Base-by-base conservation (phyloP, 2,888 invertebrate genomes). In the Leptopilina drosophilae region DNA sequence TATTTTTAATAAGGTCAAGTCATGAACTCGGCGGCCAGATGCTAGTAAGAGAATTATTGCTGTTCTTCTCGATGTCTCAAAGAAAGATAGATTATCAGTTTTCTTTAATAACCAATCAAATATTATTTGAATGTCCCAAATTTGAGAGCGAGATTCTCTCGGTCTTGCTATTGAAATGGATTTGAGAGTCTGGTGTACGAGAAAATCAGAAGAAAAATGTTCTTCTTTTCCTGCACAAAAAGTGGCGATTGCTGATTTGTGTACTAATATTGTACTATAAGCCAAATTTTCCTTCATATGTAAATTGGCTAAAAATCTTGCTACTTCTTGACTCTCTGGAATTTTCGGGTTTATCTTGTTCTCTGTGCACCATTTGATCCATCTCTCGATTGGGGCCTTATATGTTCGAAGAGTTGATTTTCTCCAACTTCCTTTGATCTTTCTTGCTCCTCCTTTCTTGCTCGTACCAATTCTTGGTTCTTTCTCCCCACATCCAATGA, bases 21-120 rank as follows among this genome's bases (percentile, higher is more conserved):
- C 84, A 64, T 85, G 83, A 12, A 86, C 79, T n/a, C 82, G 65
- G n/a, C 85, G 76, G 9, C 81, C 84, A 5, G 84, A 85, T 6
- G 77, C 78, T 14, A 85, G 26, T 8, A 84, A 62, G 14, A 85
- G 80, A 14, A 85, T 33, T 8, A 82, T 75, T 73, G 83, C 84
- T 9, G 82, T 76, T 59, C 83, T 80, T 79, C 83, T 80, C 7
- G 85, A 84, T 20, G 84, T 40, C 40, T 85, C 83, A 49, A 84
- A 85, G n/a, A 65, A 40, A 4, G 67, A 49, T 40, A 42, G 8
- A 2, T 67, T 76, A 20, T 65, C 14, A 42, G 62, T 15, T 11
- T 12, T 26, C 56, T n/a, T 62, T 6, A 42, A 7, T 49, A 83
- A 69, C 81, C 83, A 83, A 26, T 81, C 26, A 2, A 84, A 59